Conservation (phyloP, 1,140 invertebrate species). For the Pogonomyrmex barbatus region DNA sequence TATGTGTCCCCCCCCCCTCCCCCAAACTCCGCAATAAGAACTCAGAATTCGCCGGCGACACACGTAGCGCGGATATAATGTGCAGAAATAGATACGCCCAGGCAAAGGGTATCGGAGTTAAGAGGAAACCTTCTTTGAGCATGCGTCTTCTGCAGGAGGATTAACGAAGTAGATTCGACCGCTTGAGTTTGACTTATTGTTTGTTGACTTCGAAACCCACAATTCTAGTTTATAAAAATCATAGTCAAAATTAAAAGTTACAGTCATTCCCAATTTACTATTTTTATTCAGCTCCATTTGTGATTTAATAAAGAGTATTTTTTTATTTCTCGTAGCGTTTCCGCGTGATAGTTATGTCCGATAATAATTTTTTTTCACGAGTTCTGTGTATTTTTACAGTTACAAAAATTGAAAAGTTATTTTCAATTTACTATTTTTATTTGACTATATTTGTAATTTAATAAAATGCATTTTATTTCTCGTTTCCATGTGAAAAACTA, state of each 20-base stretch:
- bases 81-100: slow-evolving; percentile 48
- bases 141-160: neutral
- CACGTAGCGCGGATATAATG: slow-evolving; percentile 51
- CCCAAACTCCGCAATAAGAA: slow-evolving; percentile 35
- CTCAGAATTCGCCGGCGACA: slow-evolving; percentile 43
- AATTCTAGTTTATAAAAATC: neutral
- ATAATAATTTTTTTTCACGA: no score
- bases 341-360: neutral
- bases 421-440: neutral
- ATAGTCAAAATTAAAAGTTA: no score
- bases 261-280: neutral
- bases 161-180: neutral
- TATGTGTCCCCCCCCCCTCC: neutral
- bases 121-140: neutral
- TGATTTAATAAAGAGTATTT: neutral
- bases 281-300: neutral
- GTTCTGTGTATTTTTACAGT: no score
- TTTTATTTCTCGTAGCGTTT: neutral
- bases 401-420: neutral
- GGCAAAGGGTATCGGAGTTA: neutral
- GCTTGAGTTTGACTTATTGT: slow-evolving; percentile 18
- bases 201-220: no score
- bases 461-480: neutral
- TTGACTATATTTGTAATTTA: neutral
- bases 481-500: neutral